Percentiles rank a stretch among this genome's conserved stretches.
These are phyloP conservation scores for Alsophila aescularia DNA, from an alignment of 2,888 invertebrate species.

Conservation along the genomic window DNA sequence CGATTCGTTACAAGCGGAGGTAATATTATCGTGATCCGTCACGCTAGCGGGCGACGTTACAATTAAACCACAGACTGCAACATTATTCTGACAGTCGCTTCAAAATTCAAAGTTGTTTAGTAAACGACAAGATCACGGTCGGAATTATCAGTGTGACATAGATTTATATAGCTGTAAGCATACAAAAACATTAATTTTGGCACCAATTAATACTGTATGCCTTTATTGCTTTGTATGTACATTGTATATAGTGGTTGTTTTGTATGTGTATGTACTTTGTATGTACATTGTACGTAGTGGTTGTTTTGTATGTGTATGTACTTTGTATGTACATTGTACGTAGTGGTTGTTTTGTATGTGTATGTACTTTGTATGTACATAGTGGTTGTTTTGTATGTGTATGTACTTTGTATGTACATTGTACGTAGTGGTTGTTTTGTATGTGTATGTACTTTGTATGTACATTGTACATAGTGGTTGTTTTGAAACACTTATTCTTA, in stretches of 20 bases:
- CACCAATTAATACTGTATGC: neutral
- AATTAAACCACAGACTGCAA: too few species aligned
- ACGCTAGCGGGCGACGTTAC: too few species aligned
- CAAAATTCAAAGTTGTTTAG: neutral
- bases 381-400: too few species aligned
- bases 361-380: too few species aligned
- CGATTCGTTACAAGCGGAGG: too few species aligned
- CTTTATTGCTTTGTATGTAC: neutral
- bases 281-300: neutral
- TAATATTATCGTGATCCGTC: too few species aligned
- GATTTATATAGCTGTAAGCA: neutral
- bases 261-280: too few species aligned
- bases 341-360: too few species aligned
- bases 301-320: too few species aligned
- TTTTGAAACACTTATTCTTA: neutral
- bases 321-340: neutral
- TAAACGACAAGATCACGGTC: neutral
- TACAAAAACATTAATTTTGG: neutral
- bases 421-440: neutral
- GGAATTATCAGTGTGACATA: neutral
- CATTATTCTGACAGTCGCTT: neutral
- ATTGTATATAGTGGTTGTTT: neutral
- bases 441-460: neutral
- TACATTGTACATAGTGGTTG: neutral
- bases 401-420: neutral